Conservation (phyloP, 2,888 invertebrate genomes). For the Lysandra coridon region DNA sequence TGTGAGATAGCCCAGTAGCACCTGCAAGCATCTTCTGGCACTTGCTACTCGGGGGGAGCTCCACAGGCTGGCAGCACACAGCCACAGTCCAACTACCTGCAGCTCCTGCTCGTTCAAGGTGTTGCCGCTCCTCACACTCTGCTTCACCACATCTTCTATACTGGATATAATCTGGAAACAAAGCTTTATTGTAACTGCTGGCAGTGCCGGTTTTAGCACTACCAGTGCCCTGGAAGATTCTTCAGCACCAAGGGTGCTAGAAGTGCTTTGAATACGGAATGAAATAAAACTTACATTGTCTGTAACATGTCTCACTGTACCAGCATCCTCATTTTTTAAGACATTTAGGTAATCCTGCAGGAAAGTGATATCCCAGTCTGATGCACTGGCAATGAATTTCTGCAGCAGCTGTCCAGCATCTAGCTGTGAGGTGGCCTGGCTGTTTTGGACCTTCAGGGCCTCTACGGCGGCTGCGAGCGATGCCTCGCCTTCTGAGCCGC, state of each 20-base stretch:
- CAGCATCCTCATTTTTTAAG: constrained; percentile 29
- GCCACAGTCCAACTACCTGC: constrained; percentile 32
- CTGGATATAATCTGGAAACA: constrained; percentile 31
- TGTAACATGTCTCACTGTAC: constrained; percentile 30
- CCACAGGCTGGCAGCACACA: constrained; percentile 33
- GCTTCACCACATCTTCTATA: constrained; percentile 29
- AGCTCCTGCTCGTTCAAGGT: constrained; percentile 26
- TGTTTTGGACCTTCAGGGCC: constrained; percentile 31
- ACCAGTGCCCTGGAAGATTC: too few relatives aligned
- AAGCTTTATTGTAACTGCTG: not conserved
- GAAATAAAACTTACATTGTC: constrained; percentile 5
- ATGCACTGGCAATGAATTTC: constrained; percentile 29
- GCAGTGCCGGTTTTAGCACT: too few relatives aligned
- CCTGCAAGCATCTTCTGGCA: constrained; percentile 28
- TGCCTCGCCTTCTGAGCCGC: constrained; percentile 39
- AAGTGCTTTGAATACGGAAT: not conserved
- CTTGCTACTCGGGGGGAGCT: not conserved
- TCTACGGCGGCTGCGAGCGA: constrained; percentile 36
- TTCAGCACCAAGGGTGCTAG: too few relatives aligned
- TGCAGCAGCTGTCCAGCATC: constrained; percentile 30
- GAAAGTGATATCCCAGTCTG: constrained; percentile 33
- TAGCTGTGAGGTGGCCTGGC: constrained; percentile 15
- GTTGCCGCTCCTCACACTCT: constrained; percentile 7
- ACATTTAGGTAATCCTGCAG: constrained; percentile 35
- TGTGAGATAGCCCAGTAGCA: constrained; percentile 21